Evolutionary conservation across 2,797 vertebrate species (phyloP), one percentile per base, ranked within the genome.

Genomic region (Cyclopterus lumpus): DNA sequence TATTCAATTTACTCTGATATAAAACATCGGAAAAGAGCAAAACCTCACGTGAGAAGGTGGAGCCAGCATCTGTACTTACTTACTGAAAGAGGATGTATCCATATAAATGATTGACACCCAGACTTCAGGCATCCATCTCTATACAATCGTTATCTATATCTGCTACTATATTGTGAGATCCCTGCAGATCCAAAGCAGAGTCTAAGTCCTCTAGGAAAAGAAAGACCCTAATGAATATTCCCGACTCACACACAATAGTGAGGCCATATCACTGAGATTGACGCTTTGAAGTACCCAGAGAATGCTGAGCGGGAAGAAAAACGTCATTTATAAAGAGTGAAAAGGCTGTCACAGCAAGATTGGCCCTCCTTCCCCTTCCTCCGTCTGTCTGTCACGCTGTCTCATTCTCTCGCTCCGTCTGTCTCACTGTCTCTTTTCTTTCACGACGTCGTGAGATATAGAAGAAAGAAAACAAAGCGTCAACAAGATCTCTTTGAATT

Each of bases 271-370:
- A 83, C 83, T 83, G 81, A 85, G 88, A 91, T 73, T 78, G 82
- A 87, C n/a, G 77, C 90, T 94, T 93, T 94, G 90, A 95, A 92
- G 91, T 90, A n/a, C 63, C 49, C 55, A 36, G 67, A 89, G 83
- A 92, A 93, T 71, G 84, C 74, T 66, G 82, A 85, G 83, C 54
- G 82, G 69, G 71, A 57, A 80, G 79, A 88, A 80, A 83, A 88
- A 80, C 53, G 77, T 89, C 88, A 84, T 88, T 91, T 85, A 90
- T 65, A 74, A 81, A 75, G 77, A 79, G 79, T 86, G 77, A 94
- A 92, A 93, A 88, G 90, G 82, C 84, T 73, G 84, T 91, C 93
- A 90, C 92, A 92, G 92, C 84, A 55, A 91, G 88, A 81, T 53
- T 72, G 66, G 20, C 60, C 64, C 78, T 71, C 58, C 36, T 28